Percentiles rank a stretch among this genome's conserved stretches.
Evolutionary conservation across 2,113 vertebrate species (phyloP).

Genomic region (Mastomys coucha): DNA sequence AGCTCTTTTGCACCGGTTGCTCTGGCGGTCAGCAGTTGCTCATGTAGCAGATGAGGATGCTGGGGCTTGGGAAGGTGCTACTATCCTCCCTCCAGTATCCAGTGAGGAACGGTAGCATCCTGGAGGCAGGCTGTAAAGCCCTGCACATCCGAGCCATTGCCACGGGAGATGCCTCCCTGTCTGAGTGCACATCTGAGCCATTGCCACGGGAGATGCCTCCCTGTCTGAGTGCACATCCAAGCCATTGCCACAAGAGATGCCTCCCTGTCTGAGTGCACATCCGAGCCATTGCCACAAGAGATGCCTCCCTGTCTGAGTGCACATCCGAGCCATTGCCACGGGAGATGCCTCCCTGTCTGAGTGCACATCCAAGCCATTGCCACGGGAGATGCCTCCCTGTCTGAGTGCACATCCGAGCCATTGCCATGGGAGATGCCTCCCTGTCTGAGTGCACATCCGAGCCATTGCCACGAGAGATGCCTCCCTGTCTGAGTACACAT

Average conservation of each 20-base stretch:
- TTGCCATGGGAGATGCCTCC: not conserved
- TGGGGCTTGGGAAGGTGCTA: not conserved
- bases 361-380: rapidly evolving
- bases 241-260: not conserved
- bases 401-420: rapidly evolving
- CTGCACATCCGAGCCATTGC: rapidly evolving
- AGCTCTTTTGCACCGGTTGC: not conserved
- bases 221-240: not conserved
- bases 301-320: not conserved
- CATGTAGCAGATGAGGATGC: not conserved
- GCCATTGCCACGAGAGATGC: not conserved
- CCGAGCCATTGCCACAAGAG: not conserved
- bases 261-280: not conserved
- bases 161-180: not conserved
- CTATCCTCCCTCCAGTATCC: not conserved
- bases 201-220: not conserved
- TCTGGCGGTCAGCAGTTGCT: not conserved
- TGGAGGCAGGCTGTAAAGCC: not conserved
- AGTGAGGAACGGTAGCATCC: not conserved
- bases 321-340: rapidly evolving
- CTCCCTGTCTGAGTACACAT: not conserved
- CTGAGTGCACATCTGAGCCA: rapidly evolving
- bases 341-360: not conserved
- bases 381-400: not conserved
- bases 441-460: not conserved